Evolutionary conservation across 37 sponge, comb jelly and placozoan genomes (phyloP).

Genomic region (Spongilla lacustris): DNA sequence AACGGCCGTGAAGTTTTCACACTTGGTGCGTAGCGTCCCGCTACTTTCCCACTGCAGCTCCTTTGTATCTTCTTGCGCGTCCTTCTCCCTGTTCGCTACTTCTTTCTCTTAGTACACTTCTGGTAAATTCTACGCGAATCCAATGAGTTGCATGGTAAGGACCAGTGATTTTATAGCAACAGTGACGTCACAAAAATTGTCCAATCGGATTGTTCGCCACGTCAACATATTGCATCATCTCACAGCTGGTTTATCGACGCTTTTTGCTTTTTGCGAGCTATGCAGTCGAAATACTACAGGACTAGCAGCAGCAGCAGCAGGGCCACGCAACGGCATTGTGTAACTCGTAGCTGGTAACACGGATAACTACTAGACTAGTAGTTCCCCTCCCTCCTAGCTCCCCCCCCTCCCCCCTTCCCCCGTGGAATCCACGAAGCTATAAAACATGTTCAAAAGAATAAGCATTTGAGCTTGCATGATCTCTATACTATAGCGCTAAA

Average conservation of each 20-base stretch:
- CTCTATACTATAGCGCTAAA: not conserved
- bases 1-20: not conserved
- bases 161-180: not conserved
- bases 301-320: no score
- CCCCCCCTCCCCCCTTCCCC: no score
- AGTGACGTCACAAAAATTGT: not conserved
- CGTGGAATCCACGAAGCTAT: no score
- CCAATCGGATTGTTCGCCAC: not conserved
- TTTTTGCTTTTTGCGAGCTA: no score
- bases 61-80: not conserved
- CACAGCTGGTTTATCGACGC: not conserved
- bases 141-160: not conserved
- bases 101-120: not conserved
- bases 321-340: no score
- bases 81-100: not conserved
- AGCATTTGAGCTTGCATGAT: no score
- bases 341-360: no score
- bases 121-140: not conserved
- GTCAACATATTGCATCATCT: not conserved
- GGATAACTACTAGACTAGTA: no score
- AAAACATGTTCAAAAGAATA: no score
- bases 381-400: not conserved
- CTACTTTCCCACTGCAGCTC: not conserved
- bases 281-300: no score
- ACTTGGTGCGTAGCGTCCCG: not conserved